Evolutionary conservation across 2,797 vertebrate genomes (phyloP).

Genomic region (Neoniphon sammara): DNA sequence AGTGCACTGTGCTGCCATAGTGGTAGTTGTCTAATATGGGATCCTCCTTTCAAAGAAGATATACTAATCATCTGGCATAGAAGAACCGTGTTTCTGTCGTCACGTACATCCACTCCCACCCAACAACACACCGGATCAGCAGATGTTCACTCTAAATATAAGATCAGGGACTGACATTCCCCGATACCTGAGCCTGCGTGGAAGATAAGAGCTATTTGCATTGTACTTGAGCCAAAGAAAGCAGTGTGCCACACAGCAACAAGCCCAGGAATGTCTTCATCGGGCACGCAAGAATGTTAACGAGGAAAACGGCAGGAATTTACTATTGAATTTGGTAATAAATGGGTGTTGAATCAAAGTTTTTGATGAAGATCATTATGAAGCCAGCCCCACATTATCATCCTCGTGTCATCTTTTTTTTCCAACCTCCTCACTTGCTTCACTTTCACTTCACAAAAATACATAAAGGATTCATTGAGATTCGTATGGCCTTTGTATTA

Average conservation of each 20-base stretch:
- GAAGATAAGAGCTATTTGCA: neutral
- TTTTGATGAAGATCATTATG: constrained; percentile 33
- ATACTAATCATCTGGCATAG: constrained; percentile 2
- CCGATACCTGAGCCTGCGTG: neutral
- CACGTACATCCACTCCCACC: neutral
- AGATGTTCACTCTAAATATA: neutral
- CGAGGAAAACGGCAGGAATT: neutral
- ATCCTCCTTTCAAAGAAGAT: neutral
- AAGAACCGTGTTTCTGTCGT: neutral
- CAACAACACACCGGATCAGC: neutral
- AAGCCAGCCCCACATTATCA: constrained; percentile 1
- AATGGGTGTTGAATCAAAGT: neutral
- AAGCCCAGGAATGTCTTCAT: constrained; percentile 27
- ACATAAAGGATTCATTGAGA: constrained; percentile 39
- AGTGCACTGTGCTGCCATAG: too few relatives aligned
- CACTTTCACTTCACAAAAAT: constrained; percentile 42
- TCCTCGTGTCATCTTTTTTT: constrained; percentile 37
- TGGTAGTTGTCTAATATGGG: too few relatives aligned
- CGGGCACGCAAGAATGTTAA: constrained; percentile 37
- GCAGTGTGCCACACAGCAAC: neutral
- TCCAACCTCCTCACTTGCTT: constrained; percentile 46
- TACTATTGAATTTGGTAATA: neutral
- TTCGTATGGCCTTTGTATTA: constrained; percentile 38
- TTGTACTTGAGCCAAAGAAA: neutral
- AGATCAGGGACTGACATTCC: constrained; percentile 1